These are phyloP conservation scores for Dreissena polymorpha DNA, from an alignment of 1,140 invertebrate genomes.

Conservation along the genomic window DNA sequence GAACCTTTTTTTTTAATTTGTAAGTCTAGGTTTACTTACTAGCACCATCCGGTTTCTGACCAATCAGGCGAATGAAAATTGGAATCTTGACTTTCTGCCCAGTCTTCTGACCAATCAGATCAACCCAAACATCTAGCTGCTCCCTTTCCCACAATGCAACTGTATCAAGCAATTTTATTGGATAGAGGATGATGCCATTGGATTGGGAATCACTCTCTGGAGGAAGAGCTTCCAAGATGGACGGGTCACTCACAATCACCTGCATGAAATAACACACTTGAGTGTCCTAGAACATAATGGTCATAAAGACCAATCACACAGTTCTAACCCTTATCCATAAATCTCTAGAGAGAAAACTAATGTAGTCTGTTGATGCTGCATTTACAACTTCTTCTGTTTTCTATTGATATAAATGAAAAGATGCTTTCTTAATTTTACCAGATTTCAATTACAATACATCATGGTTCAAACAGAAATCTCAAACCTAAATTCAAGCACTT, in stretches of 20 bases:
- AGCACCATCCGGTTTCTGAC: constrained; percentile 66
- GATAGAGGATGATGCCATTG: constrained; percentile 64
- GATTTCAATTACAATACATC: no score
- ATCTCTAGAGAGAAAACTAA: no score
- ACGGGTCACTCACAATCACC: constrained; percentile 72
- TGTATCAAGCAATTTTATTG: constrained; percentile 70
- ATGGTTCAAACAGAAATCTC: no score
- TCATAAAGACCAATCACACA: no score
- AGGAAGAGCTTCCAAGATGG: constrained; percentile 67
- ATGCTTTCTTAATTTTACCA: no score
- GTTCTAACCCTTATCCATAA: no score
- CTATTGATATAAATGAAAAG: no score
- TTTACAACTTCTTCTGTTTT: no score
- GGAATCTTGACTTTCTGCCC: constrained; percentile 73
- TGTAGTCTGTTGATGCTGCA: no score
- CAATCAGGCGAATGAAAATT: constrained; percentile 73
- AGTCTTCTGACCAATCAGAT: constrained; percentile 66
- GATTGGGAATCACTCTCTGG: constrained; percentile 67
- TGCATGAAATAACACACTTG: constrained; percentile 36
- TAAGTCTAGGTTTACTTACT: constrained; percentile 55
- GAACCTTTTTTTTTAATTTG: no score
- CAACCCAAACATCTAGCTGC: constrained; percentile 69
- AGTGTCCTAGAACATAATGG: no score
- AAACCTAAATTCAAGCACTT: no score
- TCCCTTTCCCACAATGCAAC: constrained; percentile 69